Conservation (phyloP, 2,797 vertebrate genomes). For the Vespertilio murinus region DNA sequence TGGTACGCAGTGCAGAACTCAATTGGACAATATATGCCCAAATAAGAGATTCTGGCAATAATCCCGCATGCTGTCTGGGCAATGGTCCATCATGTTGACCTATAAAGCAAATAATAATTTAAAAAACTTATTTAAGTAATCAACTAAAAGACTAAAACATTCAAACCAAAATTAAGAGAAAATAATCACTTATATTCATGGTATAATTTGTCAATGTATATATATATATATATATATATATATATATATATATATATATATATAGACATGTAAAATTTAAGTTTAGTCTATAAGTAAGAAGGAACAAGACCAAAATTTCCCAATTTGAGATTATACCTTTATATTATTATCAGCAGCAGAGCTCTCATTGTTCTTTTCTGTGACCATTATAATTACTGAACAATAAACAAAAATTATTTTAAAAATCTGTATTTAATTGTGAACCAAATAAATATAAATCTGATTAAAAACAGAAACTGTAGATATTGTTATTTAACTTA, state of each 20-base stretch:
- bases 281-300: not conserved
- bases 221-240: not conserved
- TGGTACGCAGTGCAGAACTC: slow-evolving; percentile 96
- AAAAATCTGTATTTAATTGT: not conserved
- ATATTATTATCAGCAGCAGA: not conserved
- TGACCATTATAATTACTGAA: not conserved
- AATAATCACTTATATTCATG: not conserved
- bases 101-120: slow-evolving; percentile 73
- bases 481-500: not conserved
- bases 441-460: not conserved
- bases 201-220: not conserved
- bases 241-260: not conserved
- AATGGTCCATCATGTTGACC: slow-evolving; percentile 98
- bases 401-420: slow-evolving; percentile 23
- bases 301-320: not conserved
- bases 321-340: not conserved
- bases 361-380: not conserved
- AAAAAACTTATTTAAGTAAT: not conserved
- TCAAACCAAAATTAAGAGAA: not conserved
- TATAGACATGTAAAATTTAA: not conserved
- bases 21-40: slow-evolving; percentile 99
- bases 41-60: slow-evolving; percentile 97
- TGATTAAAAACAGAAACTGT: not conserved
- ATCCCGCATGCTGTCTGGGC: slow-evolving; percentile 96
- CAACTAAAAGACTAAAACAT: slow-evolving; percentile 24